A percentile compares a stretch with the other conserved stretches of the same genome.
Evolutionary conservation across 2,888 invertebrate species (phyloP).

Genomic region (Strigamia crassipes): DNA sequence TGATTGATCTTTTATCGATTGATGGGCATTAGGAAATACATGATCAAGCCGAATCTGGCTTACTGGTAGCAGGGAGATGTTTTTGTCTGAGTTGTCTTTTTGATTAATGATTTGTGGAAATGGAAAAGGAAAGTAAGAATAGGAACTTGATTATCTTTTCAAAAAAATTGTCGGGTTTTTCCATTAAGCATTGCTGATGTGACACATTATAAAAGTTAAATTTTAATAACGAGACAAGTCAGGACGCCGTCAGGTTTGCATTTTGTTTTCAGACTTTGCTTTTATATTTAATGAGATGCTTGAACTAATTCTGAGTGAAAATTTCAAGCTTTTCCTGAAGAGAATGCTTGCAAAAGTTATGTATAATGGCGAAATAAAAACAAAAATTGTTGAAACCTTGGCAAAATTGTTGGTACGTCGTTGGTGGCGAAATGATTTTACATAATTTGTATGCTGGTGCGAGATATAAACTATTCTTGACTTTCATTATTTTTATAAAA

Average conservation of each 20-base stretch:
- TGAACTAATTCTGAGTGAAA: constrained; percentile 2
- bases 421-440: no score
- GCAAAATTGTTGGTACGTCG: no score
- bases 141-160: constrained; percentile 1
- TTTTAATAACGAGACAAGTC: constrained; percentile 5
- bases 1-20: constrained; percentile 38
- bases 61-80: not conserved
- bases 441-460: no score
- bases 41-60: constrained; percentile 26
- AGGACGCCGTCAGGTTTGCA: not conserved
- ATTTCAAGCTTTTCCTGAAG: not conserved
- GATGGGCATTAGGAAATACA: constrained; percentile 17
- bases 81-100: constrained; percentile 22
- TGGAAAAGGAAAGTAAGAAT: constrained; percentile 16
- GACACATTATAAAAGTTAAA: not conserved
- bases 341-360: not conserved
- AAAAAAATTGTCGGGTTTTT: constrained; percentile 12
- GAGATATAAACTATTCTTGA: no score
- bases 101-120: constrained; percentile 42
- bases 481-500: no score
- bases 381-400: no score
- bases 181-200: not conserved
- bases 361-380: no score
- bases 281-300: constrained; percentile 12
- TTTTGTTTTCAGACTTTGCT: not conserved